Evolutionary conservation across 2,113 vertebrate species (phyloP).

Genomic region (Eulemur rufifrons): DNA sequence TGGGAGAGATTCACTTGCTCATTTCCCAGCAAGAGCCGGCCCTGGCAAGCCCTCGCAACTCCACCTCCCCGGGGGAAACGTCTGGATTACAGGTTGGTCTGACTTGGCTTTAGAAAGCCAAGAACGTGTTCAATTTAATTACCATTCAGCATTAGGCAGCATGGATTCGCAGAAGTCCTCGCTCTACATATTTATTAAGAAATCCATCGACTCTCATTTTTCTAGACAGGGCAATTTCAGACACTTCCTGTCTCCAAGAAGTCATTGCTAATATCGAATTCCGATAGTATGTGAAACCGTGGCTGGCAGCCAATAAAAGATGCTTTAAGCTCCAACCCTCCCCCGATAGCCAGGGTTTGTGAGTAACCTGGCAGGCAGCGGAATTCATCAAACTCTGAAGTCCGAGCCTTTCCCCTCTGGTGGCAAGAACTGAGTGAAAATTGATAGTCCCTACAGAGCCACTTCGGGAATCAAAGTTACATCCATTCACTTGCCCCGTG

Average conservation of each 20-base stretch:
- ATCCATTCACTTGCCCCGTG: not conserved
- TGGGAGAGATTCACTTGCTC: not conserved
- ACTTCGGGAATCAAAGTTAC: not conserved
- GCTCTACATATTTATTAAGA: conserved; percentile 49
- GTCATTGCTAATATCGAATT: conserved; percentile 70
- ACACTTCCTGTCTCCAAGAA: conserved; percentile 65
- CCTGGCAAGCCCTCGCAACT: not conserved
- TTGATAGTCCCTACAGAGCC: not conserved
- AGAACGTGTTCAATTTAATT: conserved; percentile 1
- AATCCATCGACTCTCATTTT: conserved; percentile 51
- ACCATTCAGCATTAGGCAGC: not conserved
- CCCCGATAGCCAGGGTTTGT: not conserved
- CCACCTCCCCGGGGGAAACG: not conserved
- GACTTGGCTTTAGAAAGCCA: conserved; percentile 23
- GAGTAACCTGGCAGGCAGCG: not conserved
- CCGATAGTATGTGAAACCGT: conserved; percentile 38
- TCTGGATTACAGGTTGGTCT: conserved; percentile 8
- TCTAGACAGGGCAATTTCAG: conserved; percentile 62
- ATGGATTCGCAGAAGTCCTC: conserved; percentile 30
- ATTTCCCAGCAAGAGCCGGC: not conserved
- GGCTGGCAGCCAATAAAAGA: conserved; percentile 48
- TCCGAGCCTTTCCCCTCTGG: not conserved
- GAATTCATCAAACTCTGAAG: conserved; percentile 3
- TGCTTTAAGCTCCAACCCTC: conserved; percentile 29
- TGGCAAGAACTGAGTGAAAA: not conserved